phyloP scores from a whole-genome alignment of 2,888 invertebrate genomes.

The Plebejus argus region DNA sequence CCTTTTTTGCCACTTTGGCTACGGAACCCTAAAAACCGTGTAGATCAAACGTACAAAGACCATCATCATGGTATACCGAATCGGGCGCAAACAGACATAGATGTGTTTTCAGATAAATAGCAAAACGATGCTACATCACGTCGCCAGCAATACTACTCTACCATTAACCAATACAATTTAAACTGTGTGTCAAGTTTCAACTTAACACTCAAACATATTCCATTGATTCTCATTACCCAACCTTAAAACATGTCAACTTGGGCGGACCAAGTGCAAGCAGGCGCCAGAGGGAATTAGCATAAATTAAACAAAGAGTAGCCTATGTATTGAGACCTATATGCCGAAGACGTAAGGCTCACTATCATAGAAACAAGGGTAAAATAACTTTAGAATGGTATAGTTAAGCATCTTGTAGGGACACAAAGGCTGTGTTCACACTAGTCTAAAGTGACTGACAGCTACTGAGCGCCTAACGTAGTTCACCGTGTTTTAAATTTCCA shows the following conservation, averaged over 20 bases:
- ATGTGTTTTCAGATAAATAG: no score
- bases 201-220: not conserved
- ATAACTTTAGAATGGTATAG: not conserved
- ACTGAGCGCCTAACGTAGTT: not conserved
- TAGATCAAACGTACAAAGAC: no score
- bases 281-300: constrained; percentile 4
- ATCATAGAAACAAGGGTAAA: not conserved
- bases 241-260: not conserved
- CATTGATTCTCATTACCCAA: constrained; percentile 9
- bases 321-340: not conserved
- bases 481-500: not conserved
- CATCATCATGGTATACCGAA: no score
- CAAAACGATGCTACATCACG: no score
- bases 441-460: not conserved
- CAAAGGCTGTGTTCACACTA: not conserved
- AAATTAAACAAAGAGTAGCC: not conserved
- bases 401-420: not conserved
- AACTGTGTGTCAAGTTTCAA: no score
- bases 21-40: no score
- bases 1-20: no score
- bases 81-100: no score
- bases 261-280: not conserved
- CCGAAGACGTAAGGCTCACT: not conserved
- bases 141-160: no score
- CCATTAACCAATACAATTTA: no score